Conservation (phyloP, 2,888 invertebrate species). For the Andrena minutula region DNA sequence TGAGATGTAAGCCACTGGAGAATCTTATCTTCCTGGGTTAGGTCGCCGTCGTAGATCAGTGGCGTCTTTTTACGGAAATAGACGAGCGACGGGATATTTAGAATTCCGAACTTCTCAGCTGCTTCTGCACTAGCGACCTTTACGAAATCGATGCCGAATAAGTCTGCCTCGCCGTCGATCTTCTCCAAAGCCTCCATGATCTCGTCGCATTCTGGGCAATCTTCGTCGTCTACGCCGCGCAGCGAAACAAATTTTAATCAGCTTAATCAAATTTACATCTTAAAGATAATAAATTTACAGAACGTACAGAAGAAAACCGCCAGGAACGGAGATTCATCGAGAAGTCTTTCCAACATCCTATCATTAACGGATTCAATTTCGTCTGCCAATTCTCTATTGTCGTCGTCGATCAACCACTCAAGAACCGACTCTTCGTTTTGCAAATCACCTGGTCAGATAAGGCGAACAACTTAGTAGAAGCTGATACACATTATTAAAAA, state of each 20-base stretch:
- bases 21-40: constrained; percentile 94
- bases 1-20: constrained; percentile 96
- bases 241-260: not conserved
- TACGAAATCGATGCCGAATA: constrained; percentile 97
- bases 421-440: constrained; percentile 96
- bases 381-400: constrained; percentile 96
- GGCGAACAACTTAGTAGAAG: not conserved
- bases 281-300: not conserved
- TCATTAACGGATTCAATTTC: constrained; percentile 97
- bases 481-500: not conserved
- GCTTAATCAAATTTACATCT: not conserved
- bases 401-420: constrained; percentile 97
- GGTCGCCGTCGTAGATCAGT: constrained; percentile 95
- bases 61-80: constrained; percentile 95
- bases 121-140: constrained; percentile 94
- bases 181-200: constrained; percentile 96
- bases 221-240: constrained; percentile 90
- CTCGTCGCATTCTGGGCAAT: constrained; percentile 96
- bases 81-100: constrained; percentile 93
- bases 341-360: constrained; percentile 93
- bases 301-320: constrained; percentile 96
- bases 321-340: constrained; percentile 94
- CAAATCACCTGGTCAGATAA: constrained; percentile 89
- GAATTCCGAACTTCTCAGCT: constrained; percentile 92
- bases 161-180: constrained; percentile 97